Evolutionary conservation across 2,113 vertebrate species (phyloP).

Genomic region (Lampris megalopsis): DNA sequence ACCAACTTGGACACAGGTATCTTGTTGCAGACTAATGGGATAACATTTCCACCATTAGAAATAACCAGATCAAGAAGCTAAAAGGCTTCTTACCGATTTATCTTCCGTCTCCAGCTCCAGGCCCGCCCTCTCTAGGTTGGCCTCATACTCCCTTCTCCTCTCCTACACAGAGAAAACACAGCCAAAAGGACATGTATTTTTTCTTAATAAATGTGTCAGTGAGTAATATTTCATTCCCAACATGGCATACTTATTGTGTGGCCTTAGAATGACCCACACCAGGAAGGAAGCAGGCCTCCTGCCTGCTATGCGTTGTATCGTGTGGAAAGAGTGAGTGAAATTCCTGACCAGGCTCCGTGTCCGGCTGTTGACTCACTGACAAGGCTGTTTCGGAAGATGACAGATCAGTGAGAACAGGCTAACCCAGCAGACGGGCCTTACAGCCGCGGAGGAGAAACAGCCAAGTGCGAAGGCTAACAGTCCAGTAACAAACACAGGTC

Average conservation of each 20-base stretch:
- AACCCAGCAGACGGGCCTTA: background rate
- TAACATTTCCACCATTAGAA: background rate
- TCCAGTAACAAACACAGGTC: slow-evolving; percentile 35
- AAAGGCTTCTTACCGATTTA: slow-evolving; percentile 85
- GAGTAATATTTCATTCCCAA: background rate
- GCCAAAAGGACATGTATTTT: background rate
- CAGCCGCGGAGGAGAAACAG: slow-evolving; percentile 26
- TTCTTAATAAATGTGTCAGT: background rate
- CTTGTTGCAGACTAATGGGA: background rate
- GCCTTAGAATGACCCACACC: background rate
- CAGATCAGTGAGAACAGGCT: slow-evolving; percentile 22
- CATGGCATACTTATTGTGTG: slow-evolving; percentile 8
- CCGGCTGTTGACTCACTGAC: slow-evolving; percentile 50
- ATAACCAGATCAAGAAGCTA: background rate
- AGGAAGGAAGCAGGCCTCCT: slow-evolving; percentile 43
- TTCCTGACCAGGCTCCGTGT: slow-evolving; percentile 32
- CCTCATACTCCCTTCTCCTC: slow-evolving; percentile 90
- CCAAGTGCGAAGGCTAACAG: slow-evolving; percentile 40
- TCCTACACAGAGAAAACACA: slow-evolving; percentile 79
- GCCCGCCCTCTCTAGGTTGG: slow-evolving; percentile 89
- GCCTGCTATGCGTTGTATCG: slow-evolving; percentile 18
- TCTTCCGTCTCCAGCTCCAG: slow-evolving; percentile 94
- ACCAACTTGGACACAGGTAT: too few species aligned
- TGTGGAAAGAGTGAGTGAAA: slow-evolving; percentile 42
- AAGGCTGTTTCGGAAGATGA: slow-evolving; percentile 5